Evolutionary conservation across 2,888 invertebrate genomes (phyloP), one percentile per base, ranked within the genome.

Genomic region (Folsomia candida): DNA sequence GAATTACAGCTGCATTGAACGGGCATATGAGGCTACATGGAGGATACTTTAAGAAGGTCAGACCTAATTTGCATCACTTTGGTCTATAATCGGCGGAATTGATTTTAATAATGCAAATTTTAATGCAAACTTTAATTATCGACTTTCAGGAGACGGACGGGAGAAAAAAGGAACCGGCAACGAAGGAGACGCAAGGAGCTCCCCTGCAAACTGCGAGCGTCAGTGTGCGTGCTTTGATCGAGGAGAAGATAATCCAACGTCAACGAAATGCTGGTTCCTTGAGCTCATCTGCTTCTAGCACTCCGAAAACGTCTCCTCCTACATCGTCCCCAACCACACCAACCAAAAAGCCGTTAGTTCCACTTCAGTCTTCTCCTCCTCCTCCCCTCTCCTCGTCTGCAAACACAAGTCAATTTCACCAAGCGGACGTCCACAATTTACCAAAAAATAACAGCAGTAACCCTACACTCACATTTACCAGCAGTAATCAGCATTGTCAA

Each of bases 1-100:
- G n/a, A n/a, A n/a, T n/a, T n/a, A n/a, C n/a, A n/a, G n/a, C 97
- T 25, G 97, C 97, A 28, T 88, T 98, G 69, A 98, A 98, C 84
- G 97, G 97, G 9, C 97, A 97, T 83, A 97, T 97, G 97, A 88
- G 97, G 81, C 87, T 97, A 76, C 97, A 98, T 84, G 97, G 97
- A 59, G 97, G 97, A 69, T 97, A 96, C 84, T 93, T 95, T 82
- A 97, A 97, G 84, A 94, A 94, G 89, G 91, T 91, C 6, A 14
- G 57, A 6, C 6, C 57, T n/a, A 57, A n/a, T n/a, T n/a, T n/a
- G n/a, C n/a, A n/a, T n/a, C n/a, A n/a, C n/a, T n/a, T n/a, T n/a
- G n/a, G n/a, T n/a, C n/a, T n/a, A n/a, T n/a, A n/a, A n/a, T n/a
- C n/a, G n/a, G n/a, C n/a, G n/a, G n/a, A n/a, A n/a, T n/a, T n/a